Evolutionary conservation across 2,797 vertebrate genomes (phyloP).

Genomic region (Capromys pilorides): DNA sequence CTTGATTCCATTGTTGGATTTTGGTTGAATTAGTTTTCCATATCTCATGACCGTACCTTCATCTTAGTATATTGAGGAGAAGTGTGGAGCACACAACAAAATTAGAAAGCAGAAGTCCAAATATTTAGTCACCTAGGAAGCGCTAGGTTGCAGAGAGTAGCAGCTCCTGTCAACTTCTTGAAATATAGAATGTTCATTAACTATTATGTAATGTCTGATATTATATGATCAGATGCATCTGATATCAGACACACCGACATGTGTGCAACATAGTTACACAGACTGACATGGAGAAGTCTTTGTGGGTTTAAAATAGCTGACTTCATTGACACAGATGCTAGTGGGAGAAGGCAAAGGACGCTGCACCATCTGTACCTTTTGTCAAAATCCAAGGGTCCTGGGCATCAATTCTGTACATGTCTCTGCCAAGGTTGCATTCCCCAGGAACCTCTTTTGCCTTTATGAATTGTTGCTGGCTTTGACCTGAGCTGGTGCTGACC

Average conservation of each 20-base stretch:
- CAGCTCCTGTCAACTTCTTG: background rate
- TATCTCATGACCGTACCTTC: background rate
- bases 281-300: background rate
- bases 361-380: background rate
- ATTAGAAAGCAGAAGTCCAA: constrained; percentile 37
- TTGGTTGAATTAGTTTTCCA: constrained; percentile 29
- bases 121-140: background rate
- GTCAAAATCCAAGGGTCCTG: background rate
- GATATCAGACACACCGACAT: background rate
- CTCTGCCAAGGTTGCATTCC: background rate
- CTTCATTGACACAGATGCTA: background rate
- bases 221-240: background rate
- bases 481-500: background rate
- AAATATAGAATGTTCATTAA: constrained; percentile 20
- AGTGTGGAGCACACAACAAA: background rate
- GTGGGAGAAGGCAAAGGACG: background rate
- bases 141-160: background rate
- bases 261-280: background rate
- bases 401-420: background rate
- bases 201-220: background rate
- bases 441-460: constrained; percentile 21
- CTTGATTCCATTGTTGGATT: background rate
- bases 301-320: constrained; percentile 32
- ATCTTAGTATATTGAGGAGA: background rate
- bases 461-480: constrained; percentile 19